These are phyloP conservation scores for Kuschelorhynchus macadamiae DNA, from an alignment of 2,888 invertebrate species.

Conservation along the genomic window DNA sequence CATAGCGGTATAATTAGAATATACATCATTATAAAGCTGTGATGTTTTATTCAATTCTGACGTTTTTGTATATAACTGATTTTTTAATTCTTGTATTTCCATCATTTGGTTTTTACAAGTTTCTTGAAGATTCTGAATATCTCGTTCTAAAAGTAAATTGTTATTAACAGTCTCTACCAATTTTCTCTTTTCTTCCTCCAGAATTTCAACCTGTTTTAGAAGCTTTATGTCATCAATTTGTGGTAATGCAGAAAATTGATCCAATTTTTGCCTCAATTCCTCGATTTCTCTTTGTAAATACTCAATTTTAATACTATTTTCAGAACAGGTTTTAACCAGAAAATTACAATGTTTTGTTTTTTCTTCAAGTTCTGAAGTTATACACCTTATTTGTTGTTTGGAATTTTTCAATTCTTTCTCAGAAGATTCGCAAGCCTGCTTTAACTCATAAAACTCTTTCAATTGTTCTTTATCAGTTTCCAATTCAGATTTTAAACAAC, in stretches of 20 bases:
- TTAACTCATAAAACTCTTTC: no score
- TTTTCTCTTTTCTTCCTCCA: no score
- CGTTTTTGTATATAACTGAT: background rate
- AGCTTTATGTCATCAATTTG: no score
- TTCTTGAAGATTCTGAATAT: background rate
- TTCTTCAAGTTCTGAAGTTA: background rate
- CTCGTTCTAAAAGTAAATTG: no score
- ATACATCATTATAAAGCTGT: no score
- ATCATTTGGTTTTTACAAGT: background rate
- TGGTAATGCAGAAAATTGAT: background rate
- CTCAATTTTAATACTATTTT: background rate
- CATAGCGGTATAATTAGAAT: no score
- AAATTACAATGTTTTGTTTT: background rate
- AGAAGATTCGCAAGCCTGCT: background rate
- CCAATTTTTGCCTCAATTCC: background rate
- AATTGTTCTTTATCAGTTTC: no score
- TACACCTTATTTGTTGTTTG: conserved; percentile 4
- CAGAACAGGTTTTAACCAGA: background rate
- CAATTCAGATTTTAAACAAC: no score
- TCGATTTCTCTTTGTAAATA: conserved; percentile 4
- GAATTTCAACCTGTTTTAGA: no score
- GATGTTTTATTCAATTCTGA: background rate
- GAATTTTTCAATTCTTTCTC: background rate
- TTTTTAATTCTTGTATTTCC: background rate
- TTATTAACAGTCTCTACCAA: no score